Evolutionary conservation across 2,113 vertebrate species (phyloP), one percentile per base, ranked within the genome.

Genomic region (Limnothrissa miodon): DNA sequence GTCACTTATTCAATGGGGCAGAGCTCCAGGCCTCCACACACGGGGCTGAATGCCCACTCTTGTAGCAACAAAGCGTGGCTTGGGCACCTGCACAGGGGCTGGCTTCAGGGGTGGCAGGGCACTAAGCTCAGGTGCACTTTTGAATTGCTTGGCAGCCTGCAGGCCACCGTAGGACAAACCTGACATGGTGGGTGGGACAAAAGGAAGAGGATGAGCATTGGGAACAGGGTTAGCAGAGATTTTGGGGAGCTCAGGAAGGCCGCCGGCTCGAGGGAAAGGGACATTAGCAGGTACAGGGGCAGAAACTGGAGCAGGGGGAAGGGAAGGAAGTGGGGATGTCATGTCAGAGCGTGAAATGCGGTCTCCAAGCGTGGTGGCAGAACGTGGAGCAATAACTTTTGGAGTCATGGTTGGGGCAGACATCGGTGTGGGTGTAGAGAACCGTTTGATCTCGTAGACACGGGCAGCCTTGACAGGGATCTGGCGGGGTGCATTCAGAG

Each of bases 381-480:
- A 96, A 48, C 98, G 94, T 5, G 97, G 97, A 25, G 90, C 86
- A 46, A 98, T 95, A 45, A 99, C 95, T 0, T 95, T 98, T 39
- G 97, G 95, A 29, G 91, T 88, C 83, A 99, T 87, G 62, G 93
- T 93, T 5, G 95, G 94, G 42, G 95, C 91, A 46, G 97, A 96
- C 93, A 96, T 96, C 5, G 97, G 98, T 44, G 93, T 97, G 0
- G 98, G 97, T 45, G 97, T 99, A 86, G 98, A 99, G 90, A 99
- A 99, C 79, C 96, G 93, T 53, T 95, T 96, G 70, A 99, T 96
- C 91, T 99, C 97, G 84, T 96, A 96, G n/a, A 97, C 95, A 89
- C 96, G 92, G 80, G 93, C 93, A 80, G 94, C 96, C 94, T 98
- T 97, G 78, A 96, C 25, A 0, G 96, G 93, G 56, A 95, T 92